phyloP scores from a whole-genome alignment of 2,888 invertebrate genomes.

The Stenichneumon culpator region DNA sequence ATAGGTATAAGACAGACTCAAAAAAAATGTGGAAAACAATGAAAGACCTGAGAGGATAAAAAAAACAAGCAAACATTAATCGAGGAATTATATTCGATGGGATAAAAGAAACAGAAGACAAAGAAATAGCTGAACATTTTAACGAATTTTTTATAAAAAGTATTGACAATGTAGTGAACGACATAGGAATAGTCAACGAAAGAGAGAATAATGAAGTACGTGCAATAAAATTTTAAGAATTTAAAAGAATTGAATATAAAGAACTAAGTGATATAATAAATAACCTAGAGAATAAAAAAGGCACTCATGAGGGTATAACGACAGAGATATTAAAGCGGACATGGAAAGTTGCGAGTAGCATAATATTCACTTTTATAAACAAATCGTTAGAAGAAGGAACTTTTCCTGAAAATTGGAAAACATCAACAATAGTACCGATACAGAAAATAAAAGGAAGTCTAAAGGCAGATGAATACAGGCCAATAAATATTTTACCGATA shows the following conservation, averaged over 20 bases:
- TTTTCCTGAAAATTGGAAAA: slow-evolving; percentile 53
- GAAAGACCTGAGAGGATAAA: slow-evolving; percentile 40
- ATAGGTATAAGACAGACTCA: slow-evolving; percentile 3
- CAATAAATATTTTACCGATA: slow-evolving; percentile 42
- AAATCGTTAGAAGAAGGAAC: slow-evolving; percentile 29
- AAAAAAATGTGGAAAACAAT: slow-evolving; percentile 32
- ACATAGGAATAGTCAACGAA: slow-evolving; percentile 13
- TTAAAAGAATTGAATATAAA: neutral
- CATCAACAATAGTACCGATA: slow-evolving; percentile 52
- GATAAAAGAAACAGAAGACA: neutral
- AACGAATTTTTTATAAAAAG: slow-evolving; percentile 30
- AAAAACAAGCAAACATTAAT: slow-evolving; percentile 11
- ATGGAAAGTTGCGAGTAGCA: neutral
- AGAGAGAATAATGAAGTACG: neutral
- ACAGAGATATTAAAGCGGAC: slow-evolving; percentile 11
- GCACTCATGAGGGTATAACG: slow-evolving; percentile 20
- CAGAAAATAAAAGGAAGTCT: slow-evolving; percentile 43
- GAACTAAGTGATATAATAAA: neutral
- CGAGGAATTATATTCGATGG: slow-evolving; percentile 33
- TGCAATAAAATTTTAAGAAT: neutral
- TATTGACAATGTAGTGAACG: slow-evolving; percentile 18
- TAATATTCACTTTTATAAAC: slow-evolving; percentile 36
- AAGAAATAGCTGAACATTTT: slow-evolving; percentile 32
- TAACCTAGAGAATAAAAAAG: slow-evolving; percentile 35
- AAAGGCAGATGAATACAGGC: slow-evolving; percentile 44